phyloP scores from a whole-genome alignment of 2,888 invertebrate species.

The Coelinius sp. region DNA sequence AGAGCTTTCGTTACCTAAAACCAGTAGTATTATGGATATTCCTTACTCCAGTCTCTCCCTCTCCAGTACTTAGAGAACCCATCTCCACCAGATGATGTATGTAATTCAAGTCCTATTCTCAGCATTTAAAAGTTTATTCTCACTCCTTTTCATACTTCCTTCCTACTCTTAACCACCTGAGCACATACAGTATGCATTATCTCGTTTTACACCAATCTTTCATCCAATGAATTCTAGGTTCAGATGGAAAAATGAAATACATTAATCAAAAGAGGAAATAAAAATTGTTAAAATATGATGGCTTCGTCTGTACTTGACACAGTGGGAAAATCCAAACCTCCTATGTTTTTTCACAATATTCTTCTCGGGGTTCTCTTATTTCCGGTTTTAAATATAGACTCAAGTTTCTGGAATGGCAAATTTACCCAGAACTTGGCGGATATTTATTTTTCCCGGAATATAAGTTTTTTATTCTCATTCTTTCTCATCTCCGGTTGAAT shows the following conservation, averaged over 20 bases:
- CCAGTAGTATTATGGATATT: slow-evolving; percentile 1
- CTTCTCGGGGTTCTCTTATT: slow-evolving; percentile 6
- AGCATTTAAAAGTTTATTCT: slow-evolving; percentile 5
- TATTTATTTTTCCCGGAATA: background rate
- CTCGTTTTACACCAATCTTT: background rate
- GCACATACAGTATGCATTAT: slow-evolving; percentile 5
- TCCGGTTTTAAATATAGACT: slow-evolving; percentile 13
- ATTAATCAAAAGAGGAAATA: background rate
- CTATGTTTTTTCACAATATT: slow-evolving; percentile 5
- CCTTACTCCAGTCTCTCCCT: background rate
- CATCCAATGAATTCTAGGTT: background rate
- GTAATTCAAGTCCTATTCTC: slow-evolving; percentile 24
- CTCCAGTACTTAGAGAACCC: background rate
- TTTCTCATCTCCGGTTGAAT: background rate
- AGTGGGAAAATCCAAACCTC: background rate
- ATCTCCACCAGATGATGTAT: slow-evolving; percentile 1
- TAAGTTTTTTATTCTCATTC: background rate
- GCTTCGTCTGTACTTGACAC: background rate
- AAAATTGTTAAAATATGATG: background rate
- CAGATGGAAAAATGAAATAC: slow-evolving; percentile 11
- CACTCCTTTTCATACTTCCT: background rate
- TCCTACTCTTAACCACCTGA: slow-evolving; percentile 9
- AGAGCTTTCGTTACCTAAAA: slow-evolving; percentile 48
- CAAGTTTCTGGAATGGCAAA: background rate
- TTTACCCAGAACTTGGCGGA: background rate